A percentile compares a stretch with the other conserved stretches of the same genome.
These are phyloP conservation scores for Rhizomys pruinosus DNA, from an alignment of 2,113 vertebrate species.

Conservation along the genomic window DNA sequence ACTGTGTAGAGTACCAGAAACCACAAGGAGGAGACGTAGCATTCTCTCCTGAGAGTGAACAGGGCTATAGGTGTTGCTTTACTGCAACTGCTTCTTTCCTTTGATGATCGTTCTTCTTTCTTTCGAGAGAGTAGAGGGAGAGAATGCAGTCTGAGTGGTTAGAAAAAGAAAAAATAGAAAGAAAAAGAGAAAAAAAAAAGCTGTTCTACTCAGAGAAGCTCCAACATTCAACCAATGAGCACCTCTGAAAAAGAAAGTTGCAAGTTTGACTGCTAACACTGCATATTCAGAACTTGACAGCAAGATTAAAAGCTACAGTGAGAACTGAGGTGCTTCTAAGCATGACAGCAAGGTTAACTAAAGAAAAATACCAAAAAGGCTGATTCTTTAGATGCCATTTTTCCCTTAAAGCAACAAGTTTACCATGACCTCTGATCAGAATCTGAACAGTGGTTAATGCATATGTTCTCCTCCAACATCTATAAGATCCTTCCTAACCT, in stretches of 20 bases:
- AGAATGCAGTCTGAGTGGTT: too few relatives aligned
- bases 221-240: neutral
- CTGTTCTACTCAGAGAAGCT: constrained; percentile 44
- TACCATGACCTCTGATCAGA: constrained; percentile 36
- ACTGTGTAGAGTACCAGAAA: too few relatives aligned
- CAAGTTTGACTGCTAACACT: neutral
- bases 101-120: too few relatives aligned
- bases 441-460: constrained; percentile 36
- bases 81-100: too few relatives aligned
- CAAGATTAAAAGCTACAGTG: constrained; percentile 44
- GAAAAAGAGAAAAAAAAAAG: too few relatives aligned
- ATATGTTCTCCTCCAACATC: too few relatives aligned
- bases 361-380: constrained; percentile 25
- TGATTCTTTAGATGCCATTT: constrained; percentile 3
- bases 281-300: neutral
- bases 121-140: too few relatives aligned
- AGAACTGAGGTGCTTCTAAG: neutral
- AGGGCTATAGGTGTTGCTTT: too few relatives aligned
- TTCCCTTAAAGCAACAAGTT: constrained; percentile 25
- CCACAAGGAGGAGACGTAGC: too few relatives aligned
- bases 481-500: neutral
- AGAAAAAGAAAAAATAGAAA: too few relatives aligned
- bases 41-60: too few relatives aligned
- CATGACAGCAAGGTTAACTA: constrained; percentile 5
- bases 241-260: constrained; percentile 22